These are phyloP conservation scores for Tetramorium bicarinatum DNA, from an alignment of 2,888 invertebrate genomes.

Conservation along the genomic window DNA sequence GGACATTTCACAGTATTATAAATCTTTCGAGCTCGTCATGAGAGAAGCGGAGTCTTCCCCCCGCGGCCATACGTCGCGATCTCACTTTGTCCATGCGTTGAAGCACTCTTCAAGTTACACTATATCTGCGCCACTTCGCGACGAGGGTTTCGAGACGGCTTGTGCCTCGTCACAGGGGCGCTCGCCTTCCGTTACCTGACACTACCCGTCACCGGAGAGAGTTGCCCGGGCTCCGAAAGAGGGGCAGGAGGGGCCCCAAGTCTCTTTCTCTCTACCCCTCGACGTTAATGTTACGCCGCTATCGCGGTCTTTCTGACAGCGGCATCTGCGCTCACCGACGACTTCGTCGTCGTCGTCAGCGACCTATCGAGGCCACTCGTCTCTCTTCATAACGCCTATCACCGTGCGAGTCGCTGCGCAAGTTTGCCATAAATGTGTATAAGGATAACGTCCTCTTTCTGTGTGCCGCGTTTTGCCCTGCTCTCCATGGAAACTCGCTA, in stretches of 20 bases:
- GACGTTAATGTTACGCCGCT: constrained; percentile 53
- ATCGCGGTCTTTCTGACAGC: constrained; percentile 53
- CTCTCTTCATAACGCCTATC: constrained; percentile 34
- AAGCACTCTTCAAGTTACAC: constrained; percentile 45
- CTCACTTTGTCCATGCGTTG: constrained; percentile 31
- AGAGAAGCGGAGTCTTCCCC: background rate
- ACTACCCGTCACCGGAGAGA: constrained; percentile 42
- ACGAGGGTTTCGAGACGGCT: constrained; percentile 58
- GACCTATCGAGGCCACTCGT: constrained; percentile 39
- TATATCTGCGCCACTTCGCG: constrained; percentile 22
- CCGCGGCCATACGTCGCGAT: constrained; percentile 13
- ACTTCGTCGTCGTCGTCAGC: constrained; percentile 31
- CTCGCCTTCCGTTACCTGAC: constrained; percentile 68
- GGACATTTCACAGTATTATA: constrained; percentile 34
- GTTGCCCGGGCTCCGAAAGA: constrained; percentile 33
- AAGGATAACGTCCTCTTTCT: constrained; percentile 43
- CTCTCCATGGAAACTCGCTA: constrained; percentile 42
- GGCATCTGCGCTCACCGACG: constrained; percentile 52
- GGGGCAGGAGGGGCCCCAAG: constrained; percentile 24
- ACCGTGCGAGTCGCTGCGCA: constrained; percentile 8
- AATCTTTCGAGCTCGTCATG: constrained; percentile 29
- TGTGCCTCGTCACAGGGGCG: constrained; percentile 56
- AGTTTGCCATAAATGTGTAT: constrained; percentile 8
- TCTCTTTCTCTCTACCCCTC: constrained; percentile 19
- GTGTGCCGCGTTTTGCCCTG: constrained; percentile 24